These are phyloP conservation scores for Sericinus montela DNA, from an alignment of 2,888 invertebrate species.

Conservation along the genomic window DNA sequence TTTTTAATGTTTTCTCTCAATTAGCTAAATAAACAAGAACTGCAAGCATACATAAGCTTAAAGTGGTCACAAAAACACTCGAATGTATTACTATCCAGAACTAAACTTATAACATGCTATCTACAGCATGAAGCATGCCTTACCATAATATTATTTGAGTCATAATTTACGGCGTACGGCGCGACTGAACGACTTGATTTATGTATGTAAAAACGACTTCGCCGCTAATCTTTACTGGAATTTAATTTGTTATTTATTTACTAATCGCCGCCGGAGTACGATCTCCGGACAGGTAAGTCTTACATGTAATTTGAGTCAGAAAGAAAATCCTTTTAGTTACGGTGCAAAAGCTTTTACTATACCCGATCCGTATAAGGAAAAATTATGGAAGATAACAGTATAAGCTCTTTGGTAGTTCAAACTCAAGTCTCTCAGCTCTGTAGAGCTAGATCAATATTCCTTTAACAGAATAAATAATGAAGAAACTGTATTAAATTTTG, in stretches of 20 bases:
- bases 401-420: too few species aligned
- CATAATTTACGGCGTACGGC: slow-evolving; percentile 63
- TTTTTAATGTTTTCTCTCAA: too few species aligned
- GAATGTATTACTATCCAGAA: slow-evolving; percentile 4
- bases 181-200: slow-evolving; percentile 63
- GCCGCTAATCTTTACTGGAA: slow-evolving; percentile 43
- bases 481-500: too few species aligned
- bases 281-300: slow-evolving; percentile 41
- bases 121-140: slow-evolving; percentile 33
- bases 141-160: slow-evolving; percentile 72
- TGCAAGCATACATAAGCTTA: neutral
- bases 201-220: slow-evolving; percentile 47
- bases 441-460: too few species aligned
- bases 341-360: slow-evolving; percentile 11
- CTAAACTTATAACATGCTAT: slow-evolving; percentile 12
- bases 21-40: neutral
- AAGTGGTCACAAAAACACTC: neutral
- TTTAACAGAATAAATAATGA: too few species aligned
- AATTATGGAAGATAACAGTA: neutral
- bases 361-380: slow-evolving; percentile 5
- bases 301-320: slow-evolving; percentile 39
- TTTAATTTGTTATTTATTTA: slow-evolving; percentile 48
- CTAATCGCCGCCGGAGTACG: slow-evolving; percentile 38
- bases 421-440: too few species aligned
- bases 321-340: slow-evolving; percentile 31